A percentile compares a stretch with the other conserved stretches of the same genome.
phyloP scores from a whole-genome alignment of 1,140 invertebrate genomes.

The Odontomachus brunneus region DNA sequence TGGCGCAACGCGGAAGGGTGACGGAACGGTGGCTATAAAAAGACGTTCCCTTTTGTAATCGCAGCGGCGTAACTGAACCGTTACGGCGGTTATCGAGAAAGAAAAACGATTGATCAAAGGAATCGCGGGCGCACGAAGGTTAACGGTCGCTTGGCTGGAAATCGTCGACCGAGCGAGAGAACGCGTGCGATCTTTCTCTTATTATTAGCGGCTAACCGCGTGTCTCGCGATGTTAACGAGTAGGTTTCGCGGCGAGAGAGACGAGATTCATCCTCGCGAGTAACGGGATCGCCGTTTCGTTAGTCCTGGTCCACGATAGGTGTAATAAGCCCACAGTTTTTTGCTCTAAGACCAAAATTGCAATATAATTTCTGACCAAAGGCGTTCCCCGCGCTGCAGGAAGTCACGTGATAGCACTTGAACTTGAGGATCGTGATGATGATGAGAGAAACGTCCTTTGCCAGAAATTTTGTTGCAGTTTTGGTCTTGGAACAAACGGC shows the following conservation, averaged over 20 bases:
- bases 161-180: constrained; percentile 28
- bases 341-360: too few relatives aligned
- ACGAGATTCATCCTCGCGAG: too few relatives aligned
- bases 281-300: too few relatives aligned
- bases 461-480: too few relatives aligned
- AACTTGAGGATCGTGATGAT: too few relatives aligned
- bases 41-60: constrained; percentile 35
- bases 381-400: too few relatives aligned
- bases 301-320: too few relatives aligned
- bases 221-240: background rate
- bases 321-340: too few relatives aligned
- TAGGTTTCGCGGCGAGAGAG: constrained; percentile 13
- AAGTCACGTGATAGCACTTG: too few relatives aligned
- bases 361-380: too few relatives aligned
- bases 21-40: background rate
- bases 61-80: background rate
- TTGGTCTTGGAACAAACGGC: too few relatives aligned
- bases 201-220: background rate
- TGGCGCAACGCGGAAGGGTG: constrained; percentile 25
- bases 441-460: too few relatives aligned
- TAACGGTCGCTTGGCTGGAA: constrained; percentile 30
- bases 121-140: background rate
- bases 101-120: constrained; percentile 38
- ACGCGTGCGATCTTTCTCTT: background rate
- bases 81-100: constrained; percentile 27